Evolutionary conservation across 2,113 vertebrate species (phyloP).

Genomic region (Ornithorhynchus anatinus): DNA sequence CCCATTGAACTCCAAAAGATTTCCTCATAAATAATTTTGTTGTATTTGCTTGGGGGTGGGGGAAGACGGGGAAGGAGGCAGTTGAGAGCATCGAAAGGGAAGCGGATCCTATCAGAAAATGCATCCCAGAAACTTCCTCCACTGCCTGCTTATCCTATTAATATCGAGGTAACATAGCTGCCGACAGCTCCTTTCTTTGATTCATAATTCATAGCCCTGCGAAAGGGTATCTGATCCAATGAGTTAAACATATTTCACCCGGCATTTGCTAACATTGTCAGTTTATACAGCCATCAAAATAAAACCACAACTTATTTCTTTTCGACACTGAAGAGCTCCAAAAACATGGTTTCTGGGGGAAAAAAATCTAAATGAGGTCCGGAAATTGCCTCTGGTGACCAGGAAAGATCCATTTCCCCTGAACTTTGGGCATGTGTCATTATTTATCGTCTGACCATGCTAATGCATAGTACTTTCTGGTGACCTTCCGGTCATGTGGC

Average conservation of each 20-base stretch:
- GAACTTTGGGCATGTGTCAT: not conserved
- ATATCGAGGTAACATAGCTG: constrained; percentile 33
- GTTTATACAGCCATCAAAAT: constrained; percentile 25
- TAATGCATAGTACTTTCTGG: not conserved
- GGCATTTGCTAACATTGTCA: constrained; percentile 39
- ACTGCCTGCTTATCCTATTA: constrained; percentile 39
- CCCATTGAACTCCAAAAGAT: constrained; percentile 1
- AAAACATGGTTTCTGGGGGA: not conserved
- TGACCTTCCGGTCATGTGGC: not conserved
- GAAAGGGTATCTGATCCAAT: constrained; percentile 25
- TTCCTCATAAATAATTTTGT: constrained; percentile 1
- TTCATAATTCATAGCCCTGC: constrained; percentile 39
- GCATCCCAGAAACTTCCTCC: constrained; percentile 7
- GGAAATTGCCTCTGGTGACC: constrained; percentile 13
- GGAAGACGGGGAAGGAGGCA: too few species aligned
- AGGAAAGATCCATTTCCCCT: not conserved
- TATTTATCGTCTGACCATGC: not conserved
- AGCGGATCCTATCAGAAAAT: not conserved
- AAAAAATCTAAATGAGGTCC: not conserved
- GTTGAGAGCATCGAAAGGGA: too few species aligned
- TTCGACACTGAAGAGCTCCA: not conserved
- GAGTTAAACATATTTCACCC: constrained; percentile 30
- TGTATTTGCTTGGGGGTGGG: not conserved
- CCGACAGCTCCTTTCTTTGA: constrained; percentile 33
- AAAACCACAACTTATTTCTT: constrained; percentile 26